Conservation (phyloP, 92 coral and sea anemone species). For the Galaxea fascicularis region DNA sequence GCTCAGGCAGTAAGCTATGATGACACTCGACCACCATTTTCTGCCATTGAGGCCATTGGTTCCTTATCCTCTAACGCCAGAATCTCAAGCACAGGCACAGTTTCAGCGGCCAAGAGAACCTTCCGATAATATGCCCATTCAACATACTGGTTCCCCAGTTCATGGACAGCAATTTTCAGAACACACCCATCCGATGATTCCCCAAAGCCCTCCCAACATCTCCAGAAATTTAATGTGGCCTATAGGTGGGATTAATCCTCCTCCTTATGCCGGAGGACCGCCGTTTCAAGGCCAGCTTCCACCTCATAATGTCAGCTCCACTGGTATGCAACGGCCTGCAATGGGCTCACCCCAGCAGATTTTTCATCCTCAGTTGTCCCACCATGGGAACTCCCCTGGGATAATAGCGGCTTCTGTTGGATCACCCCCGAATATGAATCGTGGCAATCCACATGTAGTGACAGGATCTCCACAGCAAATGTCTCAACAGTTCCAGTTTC, state of each 20-base stretch:
- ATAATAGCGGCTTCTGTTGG: background rate
- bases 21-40: background rate
- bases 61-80: constrained; percentile 44
- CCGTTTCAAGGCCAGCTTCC: constrained; percentile 19
- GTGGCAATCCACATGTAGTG: background rate
- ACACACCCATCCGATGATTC: background rate
- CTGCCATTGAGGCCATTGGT: constrained; percentile 34
- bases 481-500: constrained; percentile 15
- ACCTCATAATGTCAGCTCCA: background rate
- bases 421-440: background rate
- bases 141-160: constrained; percentile 1
- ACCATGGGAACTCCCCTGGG: background rate
- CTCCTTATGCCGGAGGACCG: background rate
- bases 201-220: constrained; percentile 38
- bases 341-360: background rate
- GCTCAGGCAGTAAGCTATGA: constrained; percentile 5
- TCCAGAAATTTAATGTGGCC: constrained; percentile 41
- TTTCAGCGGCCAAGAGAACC: constrained; percentile 1
- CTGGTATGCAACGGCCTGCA: background rate
- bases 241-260: background rate
- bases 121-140: background rate
- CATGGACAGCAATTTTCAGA: constrained; percentile 31
- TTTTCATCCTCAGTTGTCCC: background rate
- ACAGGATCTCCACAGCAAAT: constrained; percentile 2
- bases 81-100: constrained; percentile 1